Evolutionary conservation across 2,888 invertebrate species (phyloP), one percentile per base, ranked within the genome.

Genomic region (Xanthorhoe spadicearia): DNA sequence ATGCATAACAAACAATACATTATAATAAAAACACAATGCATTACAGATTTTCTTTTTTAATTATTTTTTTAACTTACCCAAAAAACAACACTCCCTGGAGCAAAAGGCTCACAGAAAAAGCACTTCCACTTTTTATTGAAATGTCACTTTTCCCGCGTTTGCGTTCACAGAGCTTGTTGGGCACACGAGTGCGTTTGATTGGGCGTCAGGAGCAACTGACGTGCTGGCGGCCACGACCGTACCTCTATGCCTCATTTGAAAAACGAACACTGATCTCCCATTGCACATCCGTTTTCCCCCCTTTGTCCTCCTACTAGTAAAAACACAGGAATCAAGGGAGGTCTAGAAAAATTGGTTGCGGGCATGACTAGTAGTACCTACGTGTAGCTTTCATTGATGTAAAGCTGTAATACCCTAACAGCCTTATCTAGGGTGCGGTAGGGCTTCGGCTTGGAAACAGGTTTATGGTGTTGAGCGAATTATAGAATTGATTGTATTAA

Each of bases 241-340:
- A 82, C 87, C 86, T 87, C 87, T 86, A 90, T 83, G 87, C 85
- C 82, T 88, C 85, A 87, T 83, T 83, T 78, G 81, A 77, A 83
- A 82, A 80, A 75, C 77, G 73, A 74, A 66, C 50, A 73, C 70
- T 74, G 83, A 75, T 74, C 85, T 80, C 74, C 73, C 71, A 68
- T 71, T 66, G 70, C 70, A 69, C 35, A 43, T 72, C 70, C 71
- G 68, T 48, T 71, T 74, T 75, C 74, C 79, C 82, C 59, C 83
- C 80, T 81, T 78, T 54, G 68, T 71, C 69, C 73, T 73, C 71
- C 64, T 63, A 72, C 61, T 55, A 61, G 66, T 23, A 66, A 17
- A 3, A 58, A 55, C 70, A 28, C 57, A 72, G 77, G 79, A 73
- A 74, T 61, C 72, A 64, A 43, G 74, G 79, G 64, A 74, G 84